phyloP scores from a whole-genome alignment of 2,113 vertebrate species.

The Bos javanicus region DNA sequence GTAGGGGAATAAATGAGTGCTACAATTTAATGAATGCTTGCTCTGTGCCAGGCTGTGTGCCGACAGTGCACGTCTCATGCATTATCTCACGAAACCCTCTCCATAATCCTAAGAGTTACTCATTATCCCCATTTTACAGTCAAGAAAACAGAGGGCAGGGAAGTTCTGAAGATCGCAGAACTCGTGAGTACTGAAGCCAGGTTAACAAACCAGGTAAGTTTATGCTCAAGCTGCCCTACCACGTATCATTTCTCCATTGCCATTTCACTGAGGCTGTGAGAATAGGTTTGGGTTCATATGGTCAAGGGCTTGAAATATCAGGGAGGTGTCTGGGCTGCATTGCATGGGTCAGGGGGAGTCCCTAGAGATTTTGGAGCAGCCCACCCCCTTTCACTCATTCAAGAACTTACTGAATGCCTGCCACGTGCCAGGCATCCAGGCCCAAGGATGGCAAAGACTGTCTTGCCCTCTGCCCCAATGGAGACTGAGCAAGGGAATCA shows the following conservation, averaged over 20 bases:
- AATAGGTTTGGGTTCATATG: neutral
- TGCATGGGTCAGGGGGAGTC: neutral
- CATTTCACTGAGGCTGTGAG: neutral
- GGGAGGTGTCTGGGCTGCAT: neutral
- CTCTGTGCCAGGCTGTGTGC: neutral
- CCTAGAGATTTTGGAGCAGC: neutral
- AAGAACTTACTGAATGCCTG: neutral
- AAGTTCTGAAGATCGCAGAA: neutral
- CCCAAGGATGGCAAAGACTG: neutral
- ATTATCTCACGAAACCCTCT: neutral
- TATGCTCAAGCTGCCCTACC: neutral
- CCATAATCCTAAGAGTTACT: neutral
- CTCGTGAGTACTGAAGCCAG: neutral
- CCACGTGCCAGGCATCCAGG: neutral
- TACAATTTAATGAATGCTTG: neutral
- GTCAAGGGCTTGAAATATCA: neutral
- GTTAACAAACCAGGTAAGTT: neutral
- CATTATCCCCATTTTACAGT: neutral
- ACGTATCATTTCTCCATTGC: neutral
- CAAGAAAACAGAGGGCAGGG: neutral
- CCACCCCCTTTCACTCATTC: neutral
- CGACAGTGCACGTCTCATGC: neutral
- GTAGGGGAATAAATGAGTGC: neutral
- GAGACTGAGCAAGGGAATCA: neutral
- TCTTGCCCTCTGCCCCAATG: neutral